These are phyloP conservation scores for Drosophila birchii DNA, from an alignment of 2,888 invertebrate species.

Conservation along the genomic window DNA sequence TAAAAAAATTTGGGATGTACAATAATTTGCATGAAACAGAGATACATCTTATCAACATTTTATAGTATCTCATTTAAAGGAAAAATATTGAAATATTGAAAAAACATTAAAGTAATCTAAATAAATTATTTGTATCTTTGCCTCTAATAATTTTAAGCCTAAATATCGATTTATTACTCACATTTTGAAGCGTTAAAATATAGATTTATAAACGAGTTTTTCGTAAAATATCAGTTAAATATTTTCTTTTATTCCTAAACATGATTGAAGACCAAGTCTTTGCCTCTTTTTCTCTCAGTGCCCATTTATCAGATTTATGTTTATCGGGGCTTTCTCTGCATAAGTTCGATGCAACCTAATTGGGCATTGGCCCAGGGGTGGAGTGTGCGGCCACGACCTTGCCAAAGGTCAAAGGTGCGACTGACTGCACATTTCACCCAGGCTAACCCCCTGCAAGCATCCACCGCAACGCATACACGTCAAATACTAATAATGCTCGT, in stretches of 20 bases:
- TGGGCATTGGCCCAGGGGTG: constrained; percentile 8
- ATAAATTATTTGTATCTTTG: too few species aligned
- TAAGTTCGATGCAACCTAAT: constrained; percentile 18
- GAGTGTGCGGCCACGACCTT: constrained; percentile 60
- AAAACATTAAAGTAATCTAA: too few species aligned
- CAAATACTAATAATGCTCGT: constrained; percentile 73
- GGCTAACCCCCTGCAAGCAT: background rate
- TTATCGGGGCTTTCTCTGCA: background rate
- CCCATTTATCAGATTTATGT: constrained; percentile 5
- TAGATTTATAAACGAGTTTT: background rate
- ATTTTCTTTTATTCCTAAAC: background rate
- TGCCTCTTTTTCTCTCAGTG: background rate
- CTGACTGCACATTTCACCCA: constrained; percentile 48
- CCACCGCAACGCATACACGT: constrained; percentile 33
- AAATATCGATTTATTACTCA: too few species aligned
- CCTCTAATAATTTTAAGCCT: too few species aligned
- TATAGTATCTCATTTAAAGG: too few species aligned
- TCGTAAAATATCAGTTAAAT: background rate
- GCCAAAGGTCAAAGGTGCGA: constrained; percentile 59
- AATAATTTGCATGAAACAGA: too few species aligned
- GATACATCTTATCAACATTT: too few species aligned
- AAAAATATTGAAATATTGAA: too few species aligned
- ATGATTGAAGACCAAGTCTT: background rate
- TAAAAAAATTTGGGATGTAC: too few species aligned
- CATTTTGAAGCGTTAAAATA: background rate